Evolutionary conservation across 2,113 vertebrate species (phyloP), one percentile per base, ranked within the genome.

Genomic region (Equus quagga): DNA sequence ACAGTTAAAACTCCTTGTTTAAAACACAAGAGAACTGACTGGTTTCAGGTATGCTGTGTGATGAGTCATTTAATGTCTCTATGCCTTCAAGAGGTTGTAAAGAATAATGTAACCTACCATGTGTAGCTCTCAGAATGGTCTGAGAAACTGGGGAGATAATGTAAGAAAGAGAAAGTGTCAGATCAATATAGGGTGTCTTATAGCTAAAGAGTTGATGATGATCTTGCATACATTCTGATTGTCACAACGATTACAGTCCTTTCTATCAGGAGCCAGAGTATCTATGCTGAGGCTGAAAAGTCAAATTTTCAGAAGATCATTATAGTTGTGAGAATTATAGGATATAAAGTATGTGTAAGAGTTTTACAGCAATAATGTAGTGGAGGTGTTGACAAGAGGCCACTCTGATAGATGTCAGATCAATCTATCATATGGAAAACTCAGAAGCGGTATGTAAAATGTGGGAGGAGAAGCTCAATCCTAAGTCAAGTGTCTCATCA

Each of bases 201-300:
- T 0, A 41, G 23, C 82, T 80, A 14, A 88, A 76, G 67, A 44
- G 49, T 26, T 76, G 56, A 91, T 81, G 89, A 80, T 0, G 21
- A 65, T 51, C 46, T 88, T 58, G 21, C 33, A 5, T n/a, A 70
- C 21, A 75, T 75, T 89, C 17, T 80, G 73, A 44, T 62, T 97
- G 86, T 96, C 85, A 86, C 67, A 44, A 62, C 0, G 5, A 96
- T 94, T 89, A 94, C 13, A 84, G 41, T 89, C 24, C n/a, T 94
- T 85, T 89, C 88, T 91, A 44, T 78, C 73, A 91, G 19, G 41
- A 97, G 21, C 8, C 73, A 96, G 46, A 65, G n/a, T 49, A 13
- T 91, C 28, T 89, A 19, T 0, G 17, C 46, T 51, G 14, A 97
- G 46, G 56, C 73, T 96, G 69, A 12, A 89, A 96, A 97, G 79